Base-by-base conservation (phyloP, 2,113 vertebrate genomes). In the Hippocampus comes region DNA sequence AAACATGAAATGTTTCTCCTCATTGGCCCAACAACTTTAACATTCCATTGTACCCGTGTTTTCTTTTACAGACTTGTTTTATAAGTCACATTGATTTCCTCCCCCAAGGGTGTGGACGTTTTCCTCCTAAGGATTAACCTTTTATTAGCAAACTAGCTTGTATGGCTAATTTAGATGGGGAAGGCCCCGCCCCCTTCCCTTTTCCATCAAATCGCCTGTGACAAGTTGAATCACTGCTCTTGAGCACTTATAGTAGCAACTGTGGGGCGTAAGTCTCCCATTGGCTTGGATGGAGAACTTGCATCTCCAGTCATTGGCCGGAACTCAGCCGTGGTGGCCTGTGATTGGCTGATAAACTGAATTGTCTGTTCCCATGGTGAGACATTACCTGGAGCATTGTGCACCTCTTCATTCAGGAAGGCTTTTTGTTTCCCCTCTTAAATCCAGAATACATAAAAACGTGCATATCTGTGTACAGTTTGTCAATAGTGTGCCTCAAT, bases 401-500 rank as follows among this genome's bases (percentile, higher is more conserved):
- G 82, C 80, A 78, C 74, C 76, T 84, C 66, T 84, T 66, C 78
- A 82, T 79, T 79, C 82, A 87, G 80, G 78, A 87, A 82, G 70
- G 84, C 82, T 82, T 66, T 79, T 82, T 70, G 74, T 69, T 56
- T 74, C 55, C 64, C 61, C 79, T 86, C 79, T 81, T 79, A 84
- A 89, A 80, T 79, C 85, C 85, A 88, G 86, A 93, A 93, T 89
- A 85, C 94, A 91, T 94, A 74, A 84, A 87, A 90, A 91, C 94
- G 93, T 97, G 94, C 95, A 94, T 95, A 95, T 95, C 91, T 92
- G 92, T 98, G 95, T 98, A 95, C 93, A 96, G 92, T 95, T 93
- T 92, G 90, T 98, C 95, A 95, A 91, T 94, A 94, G 93, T 95
- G 95, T 98, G 96, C 96, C 95, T 98, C 95, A 94, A 91, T 94